Evolutionary conservation across 2,797 vertebrate genomes (phyloP).

Genomic region (Sciurus carolinensis): DNA sequence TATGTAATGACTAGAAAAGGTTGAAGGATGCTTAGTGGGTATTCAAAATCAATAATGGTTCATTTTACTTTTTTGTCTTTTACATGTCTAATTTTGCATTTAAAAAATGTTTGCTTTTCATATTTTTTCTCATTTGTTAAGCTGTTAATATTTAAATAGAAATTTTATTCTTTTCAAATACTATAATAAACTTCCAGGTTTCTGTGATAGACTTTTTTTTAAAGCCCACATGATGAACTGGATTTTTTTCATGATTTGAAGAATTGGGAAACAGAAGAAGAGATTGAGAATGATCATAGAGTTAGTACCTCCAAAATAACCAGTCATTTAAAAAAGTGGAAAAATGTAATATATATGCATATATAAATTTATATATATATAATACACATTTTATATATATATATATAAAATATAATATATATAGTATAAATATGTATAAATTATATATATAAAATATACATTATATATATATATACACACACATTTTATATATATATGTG

Average conservation of each 20-base stretch:
- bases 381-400: no score
- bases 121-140: background rate
- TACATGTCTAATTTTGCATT: background rate
- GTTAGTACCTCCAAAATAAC: conserved; percentile 75
- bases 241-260: conserved; percentile 82
- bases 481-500: no score
- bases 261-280: conserved; percentile 85
- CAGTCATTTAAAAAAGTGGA: conserved; percentile 69
- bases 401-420: no score
- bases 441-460: no score
- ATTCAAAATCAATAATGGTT: background rate
- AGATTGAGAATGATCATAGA: conserved; percentile 78
- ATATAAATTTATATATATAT: no score
- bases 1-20: background rate
- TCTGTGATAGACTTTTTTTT: conserved; percentile 67
- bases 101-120: background rate
- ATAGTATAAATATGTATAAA: no score
- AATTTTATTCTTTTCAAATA: conserved; percentile 66
- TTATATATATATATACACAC: no score
- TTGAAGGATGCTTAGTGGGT: background rate
- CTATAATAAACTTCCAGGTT: conserved; percentile 64
- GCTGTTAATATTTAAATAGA: conserved; percentile 51
- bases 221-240: conserved; percentile 87
- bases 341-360: conserved; percentile 65
- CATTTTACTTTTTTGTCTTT: background rate